Evolutionary conservation across 1,140 invertebrate genomes (phyloP).

Genomic region (Aculops lycopersici): DNA sequence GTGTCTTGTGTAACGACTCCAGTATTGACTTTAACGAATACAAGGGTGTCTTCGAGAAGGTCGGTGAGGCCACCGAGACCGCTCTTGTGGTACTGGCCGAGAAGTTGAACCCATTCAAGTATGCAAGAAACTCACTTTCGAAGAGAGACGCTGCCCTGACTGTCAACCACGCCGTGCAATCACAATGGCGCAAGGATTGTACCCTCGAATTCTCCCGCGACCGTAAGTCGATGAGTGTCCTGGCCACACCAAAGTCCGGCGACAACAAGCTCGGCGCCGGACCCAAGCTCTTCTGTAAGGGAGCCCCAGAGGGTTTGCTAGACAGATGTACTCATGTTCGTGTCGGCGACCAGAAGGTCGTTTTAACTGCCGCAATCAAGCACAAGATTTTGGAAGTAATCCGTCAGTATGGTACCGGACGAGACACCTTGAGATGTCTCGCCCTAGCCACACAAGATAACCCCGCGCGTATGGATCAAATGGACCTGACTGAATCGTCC

Average conservation of each 20-base stretch:
- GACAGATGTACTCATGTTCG: conserved; percentile 88
- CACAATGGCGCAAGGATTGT: conserved; percentile 96
- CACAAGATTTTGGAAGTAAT: conserved; percentile 73
- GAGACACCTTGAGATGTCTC: conserved; percentile 89
- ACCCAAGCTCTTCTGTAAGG: conserved; percentile 87
- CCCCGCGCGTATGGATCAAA: conserved; percentile 63
- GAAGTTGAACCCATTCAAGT: conserved; percentile 72
- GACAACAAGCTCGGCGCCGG: conserved; percentile 42
- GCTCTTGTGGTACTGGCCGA: conserved; percentile 88
- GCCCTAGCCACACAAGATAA: conserved; percentile 78
- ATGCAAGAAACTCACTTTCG: conserved; percentile 53
- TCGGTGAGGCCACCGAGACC: conserved; percentile 97
- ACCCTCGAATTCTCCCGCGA: conserved; percentile 98
- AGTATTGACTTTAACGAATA: conserved; percentile 95
- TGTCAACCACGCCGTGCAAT: conserved; percentile 66
- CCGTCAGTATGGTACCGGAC: conserved; percentile 78
- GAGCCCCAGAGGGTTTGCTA: conserved; percentile 88
- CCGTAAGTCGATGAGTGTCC: conserved; percentile 97
- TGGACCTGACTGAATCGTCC: conserved; percentile 80
- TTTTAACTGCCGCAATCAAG: conserved; percentile 62
- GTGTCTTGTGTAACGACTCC: conserved; percentile 97
- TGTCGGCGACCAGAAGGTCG: conserved; percentile 54
- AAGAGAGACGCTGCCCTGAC: conserved; percentile 66
- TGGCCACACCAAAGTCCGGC: conserved; percentile 59
- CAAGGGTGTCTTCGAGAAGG: conserved; percentile 35